Evolutionary conservation across 1,140 invertebrate species (phyloP).

Genomic region (Paralvinella palmiformis): DNA sequence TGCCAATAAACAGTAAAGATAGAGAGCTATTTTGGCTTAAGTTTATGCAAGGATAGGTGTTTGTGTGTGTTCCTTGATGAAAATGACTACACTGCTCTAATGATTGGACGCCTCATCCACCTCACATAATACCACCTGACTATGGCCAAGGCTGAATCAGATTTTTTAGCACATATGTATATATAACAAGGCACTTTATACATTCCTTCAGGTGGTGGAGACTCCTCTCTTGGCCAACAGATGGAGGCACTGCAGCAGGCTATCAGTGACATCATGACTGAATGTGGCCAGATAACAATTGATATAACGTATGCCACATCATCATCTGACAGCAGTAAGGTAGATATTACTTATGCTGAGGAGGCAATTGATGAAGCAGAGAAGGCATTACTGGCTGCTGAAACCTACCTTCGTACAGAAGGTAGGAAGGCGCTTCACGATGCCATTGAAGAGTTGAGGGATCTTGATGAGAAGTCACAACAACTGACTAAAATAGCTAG

Average conservation of each 20-base stretch:
- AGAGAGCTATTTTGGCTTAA: too few relatives aligned
- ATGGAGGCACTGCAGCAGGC: conserved; percentile 22
- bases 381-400: conserved; percentile 57
- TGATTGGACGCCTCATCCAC: too few relatives aligned
- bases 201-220: too few relatives aligned
- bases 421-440: conserved; percentile 69
- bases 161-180: too few relatives aligned
- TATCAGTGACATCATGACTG: conserved; percentile 31
- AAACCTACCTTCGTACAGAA: conserved; percentile 70
- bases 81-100: too few relatives aligned
- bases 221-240: neutral
- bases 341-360: conserved; percentile 65
- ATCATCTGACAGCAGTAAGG: conserved; percentile 37
- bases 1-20: too few relatives aligned
- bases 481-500: conserved; percentile 86
- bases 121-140: too few relatives aligned
- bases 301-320: conserved; percentile 26
- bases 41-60: too few relatives aligned
- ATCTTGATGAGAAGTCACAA: conserved; percentile 83
- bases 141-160: too few relatives aligned
- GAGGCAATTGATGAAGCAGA: conserved; percentile 67
- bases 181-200: too few relatives aligned
- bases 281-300: conserved; percentile 29
- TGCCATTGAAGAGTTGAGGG: conserved; percentile 72
- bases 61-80: too few relatives aligned